phyloP scores from a whole-genome alignment of 2,113 vertebrate genomes.

The Gallinago undulata region DNA sequence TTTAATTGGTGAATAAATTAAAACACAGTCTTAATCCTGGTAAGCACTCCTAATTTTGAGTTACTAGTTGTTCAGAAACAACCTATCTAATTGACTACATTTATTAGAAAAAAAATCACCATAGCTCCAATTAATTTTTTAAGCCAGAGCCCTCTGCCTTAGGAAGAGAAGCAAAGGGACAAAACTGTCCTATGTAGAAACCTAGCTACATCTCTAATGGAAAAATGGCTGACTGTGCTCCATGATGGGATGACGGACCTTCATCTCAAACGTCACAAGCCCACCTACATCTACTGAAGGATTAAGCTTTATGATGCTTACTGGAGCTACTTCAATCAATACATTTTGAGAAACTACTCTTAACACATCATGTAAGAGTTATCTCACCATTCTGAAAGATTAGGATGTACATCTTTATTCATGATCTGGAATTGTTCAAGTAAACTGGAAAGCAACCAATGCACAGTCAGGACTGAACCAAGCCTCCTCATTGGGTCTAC shows the following conservation, averaged over 20 bases:
- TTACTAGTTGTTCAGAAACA: neutral
- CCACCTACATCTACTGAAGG: neutral
- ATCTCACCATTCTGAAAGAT: constrained; percentile 71
- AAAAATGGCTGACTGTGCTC: neutral
- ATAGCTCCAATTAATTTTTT: neutral
- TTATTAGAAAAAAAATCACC: neutral
- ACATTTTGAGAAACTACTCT: neutral
- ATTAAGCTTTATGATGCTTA: neutral
- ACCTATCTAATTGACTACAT: neutral
- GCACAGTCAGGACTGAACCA: constrained; percentile 51
- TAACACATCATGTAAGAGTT: neutral
- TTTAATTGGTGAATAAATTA: neutral
- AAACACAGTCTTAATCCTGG: neutral
- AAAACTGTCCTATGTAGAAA: neutral
- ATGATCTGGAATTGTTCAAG: constrained; percentile 70
- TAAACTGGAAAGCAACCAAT: constrained; percentile 71
- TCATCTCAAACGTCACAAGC: neutral
- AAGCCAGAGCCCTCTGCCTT: neutral
- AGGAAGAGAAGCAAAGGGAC: neutral
- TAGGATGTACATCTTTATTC: constrained; percentile 40
- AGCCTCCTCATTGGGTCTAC: constrained; percentile 37
- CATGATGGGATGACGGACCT: neutral
- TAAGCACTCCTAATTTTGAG: neutral
- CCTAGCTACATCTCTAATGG: neutral
- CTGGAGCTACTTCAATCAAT: neutral